Evolutionary conservation across 2,113 vertebrate genomes (phyloP).

Genomic region (Myrmecobius fasciatus): DNA sequence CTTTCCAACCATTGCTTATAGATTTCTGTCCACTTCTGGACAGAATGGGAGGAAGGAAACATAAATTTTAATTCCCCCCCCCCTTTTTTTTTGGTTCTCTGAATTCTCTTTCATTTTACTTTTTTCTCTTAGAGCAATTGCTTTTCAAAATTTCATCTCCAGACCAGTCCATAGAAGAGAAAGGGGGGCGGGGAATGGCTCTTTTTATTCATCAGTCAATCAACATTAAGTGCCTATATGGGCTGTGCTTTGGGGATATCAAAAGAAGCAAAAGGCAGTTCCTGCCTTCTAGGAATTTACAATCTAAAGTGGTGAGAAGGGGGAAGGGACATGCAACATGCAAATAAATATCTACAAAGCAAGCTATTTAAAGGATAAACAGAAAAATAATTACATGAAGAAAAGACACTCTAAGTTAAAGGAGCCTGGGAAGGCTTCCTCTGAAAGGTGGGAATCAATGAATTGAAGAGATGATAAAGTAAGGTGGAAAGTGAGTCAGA

Average conservation of each 20-base stretch:
- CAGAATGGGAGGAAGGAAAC: slow-evolving; percentile 42
- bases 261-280: neutral
- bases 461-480: neutral
- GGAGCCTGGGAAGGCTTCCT: neutral
- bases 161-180: slow-evolving; percentile 53
- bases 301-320: neutral
- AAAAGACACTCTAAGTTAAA: neutral
- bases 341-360: neutral
- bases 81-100: slow-evolving; percentile 49
- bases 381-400: neutral
- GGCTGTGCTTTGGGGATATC: neutral
- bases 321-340: neutral
- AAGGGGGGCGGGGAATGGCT: neutral
- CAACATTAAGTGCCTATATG: neutral
- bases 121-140: slow-evolving; percentile 45
- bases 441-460: neutral
- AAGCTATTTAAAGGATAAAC: neutral
- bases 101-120: slow-evolving; percentile 69
- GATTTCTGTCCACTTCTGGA: slow-evolving; percentile 73
- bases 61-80: slow-evolving; percentile 55
- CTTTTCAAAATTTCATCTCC: slow-evolving; percentile 75
- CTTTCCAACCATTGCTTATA: slow-evolving; percentile 66
- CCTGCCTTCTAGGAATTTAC: neutral
- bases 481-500: neutral
- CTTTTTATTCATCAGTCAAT: neutral